Percentiles rank a stretch among this genome's conserved stretches.
Conservation (phyloP, 1,140 invertebrate genomes). For the Trachelipus rathkii region DNA sequence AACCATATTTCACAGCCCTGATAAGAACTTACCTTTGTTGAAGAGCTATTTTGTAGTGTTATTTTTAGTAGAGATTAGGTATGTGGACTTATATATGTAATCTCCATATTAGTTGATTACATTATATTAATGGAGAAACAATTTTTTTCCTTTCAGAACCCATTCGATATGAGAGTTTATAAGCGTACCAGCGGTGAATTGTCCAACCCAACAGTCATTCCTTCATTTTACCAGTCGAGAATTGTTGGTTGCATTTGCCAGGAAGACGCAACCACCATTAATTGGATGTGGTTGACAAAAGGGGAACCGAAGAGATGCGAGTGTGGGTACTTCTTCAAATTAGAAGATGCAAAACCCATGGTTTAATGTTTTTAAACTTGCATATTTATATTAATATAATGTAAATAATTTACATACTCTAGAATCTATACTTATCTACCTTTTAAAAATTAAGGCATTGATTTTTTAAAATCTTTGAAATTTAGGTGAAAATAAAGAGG, state of each 20-base stretch:
- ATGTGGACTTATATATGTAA: too few relatives aligned
- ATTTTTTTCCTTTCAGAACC: constrained; percentile 61
- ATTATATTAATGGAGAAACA: not conserved
- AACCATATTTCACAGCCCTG: too few relatives aligned
- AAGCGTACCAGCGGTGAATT: constrained; percentile 72
- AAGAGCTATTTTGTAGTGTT: too few relatives aligned
- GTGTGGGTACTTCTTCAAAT: constrained; percentile 95
- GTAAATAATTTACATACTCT: too few relatives aligned
- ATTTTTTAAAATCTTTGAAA: too few relatives aligned
- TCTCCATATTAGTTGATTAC: too few relatives aligned
- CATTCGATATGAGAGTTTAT: constrained; percentile 76
- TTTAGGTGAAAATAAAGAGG: too few relatives aligned
- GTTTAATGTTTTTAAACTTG: not conserved
- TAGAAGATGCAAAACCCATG: constrained; percentile 60
- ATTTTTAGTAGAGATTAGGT: too few relatives aligned
- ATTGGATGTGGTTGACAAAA: constrained; percentile 91
- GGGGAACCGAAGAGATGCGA: constrained; percentile 84
- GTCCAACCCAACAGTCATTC: constrained; percentile 81
- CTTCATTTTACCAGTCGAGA: constrained; percentile 79
- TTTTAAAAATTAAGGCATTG: too few relatives aligned
- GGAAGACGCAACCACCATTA: constrained; percentile 78
- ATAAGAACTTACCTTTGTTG: too few relatives aligned
- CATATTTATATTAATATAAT: too few relatives aligned
- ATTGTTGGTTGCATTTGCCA: constrained; percentile 95
- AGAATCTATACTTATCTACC: too few relatives aligned